phyloP scores from a whole-genome alignment of 2,888 invertebrate species.

The Lycia hirtaria region DNA sequence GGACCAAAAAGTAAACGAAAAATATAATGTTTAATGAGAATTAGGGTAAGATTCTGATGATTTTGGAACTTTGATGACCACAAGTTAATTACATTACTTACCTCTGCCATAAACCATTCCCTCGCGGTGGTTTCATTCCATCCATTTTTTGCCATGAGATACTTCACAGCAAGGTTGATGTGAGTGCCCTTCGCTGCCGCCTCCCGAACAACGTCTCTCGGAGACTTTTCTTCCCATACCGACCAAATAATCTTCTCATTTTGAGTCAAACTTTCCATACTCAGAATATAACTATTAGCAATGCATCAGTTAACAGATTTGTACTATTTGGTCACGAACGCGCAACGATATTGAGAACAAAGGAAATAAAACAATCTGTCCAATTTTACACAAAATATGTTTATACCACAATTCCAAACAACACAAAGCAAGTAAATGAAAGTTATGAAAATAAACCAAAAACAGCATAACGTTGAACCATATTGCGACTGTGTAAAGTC shows the following conservation, averaged over 20 bases:
- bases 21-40: too few relatives aligned
- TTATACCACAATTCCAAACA: not conserved
- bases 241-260: slow-evolving; percentile 87
- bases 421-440: slow-evolving; percentile 5
- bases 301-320: slow-evolving; percentile 8
- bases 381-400: not conserved
- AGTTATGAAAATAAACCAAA: slow-evolving; percentile 1
- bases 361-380: slow-evolving; percentile 18
- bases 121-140: slow-evolving; percentile 81
- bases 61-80: too few relatives aligned
- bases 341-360: slow-evolving; percentile 12
- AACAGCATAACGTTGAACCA: not conserved
- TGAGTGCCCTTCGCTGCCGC: slow-evolving; percentile 89
- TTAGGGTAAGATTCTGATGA: too few relatives aligned
- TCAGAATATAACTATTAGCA: slow-evolving; percentile 20
- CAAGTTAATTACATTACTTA: too few relatives aligned
- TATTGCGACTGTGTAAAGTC: not conserved
- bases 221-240: slow-evolving; percentile 87
- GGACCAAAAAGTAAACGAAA: too few relatives aligned
- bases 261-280: slow-evolving; percentile 85
- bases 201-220: slow-evolving; percentile 88
- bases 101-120: slow-evolving; percentile 85
- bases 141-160: slow-evolving; percentile 83
- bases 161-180: slow-evolving; percentile 85
- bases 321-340: not conserved